phyloP scores from a whole-genome alignment of 2,113 vertebrate species.

The Rhadina sibilatrix region DNA sequence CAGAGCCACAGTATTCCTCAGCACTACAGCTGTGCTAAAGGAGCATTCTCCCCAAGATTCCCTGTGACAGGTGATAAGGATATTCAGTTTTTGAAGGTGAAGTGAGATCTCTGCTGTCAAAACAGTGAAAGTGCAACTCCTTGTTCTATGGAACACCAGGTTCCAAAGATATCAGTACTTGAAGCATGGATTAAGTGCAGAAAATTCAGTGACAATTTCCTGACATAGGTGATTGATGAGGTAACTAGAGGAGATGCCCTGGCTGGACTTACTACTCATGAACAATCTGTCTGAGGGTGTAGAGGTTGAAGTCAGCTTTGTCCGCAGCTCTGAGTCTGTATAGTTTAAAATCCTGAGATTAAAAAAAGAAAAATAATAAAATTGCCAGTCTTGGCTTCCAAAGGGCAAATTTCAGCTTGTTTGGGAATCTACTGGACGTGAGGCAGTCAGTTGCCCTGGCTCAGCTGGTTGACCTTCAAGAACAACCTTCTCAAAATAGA shows the following conservation, averaged over 20 bases:
- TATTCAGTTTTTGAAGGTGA: background rate
- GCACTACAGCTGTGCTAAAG: background rate
- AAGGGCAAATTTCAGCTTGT: background rate
- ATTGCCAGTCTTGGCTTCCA: background rate
- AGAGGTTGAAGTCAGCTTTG: background rate
- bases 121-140: background rate
- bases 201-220: background rate
- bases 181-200: background rate
- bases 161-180: background rate
- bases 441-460: background rate
- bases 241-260: background rate
- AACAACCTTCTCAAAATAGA: background rate
- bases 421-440: background rate
- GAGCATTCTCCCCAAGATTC: background rate
- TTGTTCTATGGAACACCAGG: background rate
- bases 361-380: background rate
- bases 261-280: background rate
- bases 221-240: background rate
- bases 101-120: background rate
- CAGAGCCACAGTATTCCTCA: background rate
- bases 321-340: background rate
- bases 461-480: background rate
- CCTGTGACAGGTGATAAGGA: slow-evolving; percentile 3
- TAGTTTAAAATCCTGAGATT: background rate
- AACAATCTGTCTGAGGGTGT: background rate